Evolutionary conservation across 2,797 vertebrate genomes (phyloP).

Genomic region (Anabas testudineus): DNA sequence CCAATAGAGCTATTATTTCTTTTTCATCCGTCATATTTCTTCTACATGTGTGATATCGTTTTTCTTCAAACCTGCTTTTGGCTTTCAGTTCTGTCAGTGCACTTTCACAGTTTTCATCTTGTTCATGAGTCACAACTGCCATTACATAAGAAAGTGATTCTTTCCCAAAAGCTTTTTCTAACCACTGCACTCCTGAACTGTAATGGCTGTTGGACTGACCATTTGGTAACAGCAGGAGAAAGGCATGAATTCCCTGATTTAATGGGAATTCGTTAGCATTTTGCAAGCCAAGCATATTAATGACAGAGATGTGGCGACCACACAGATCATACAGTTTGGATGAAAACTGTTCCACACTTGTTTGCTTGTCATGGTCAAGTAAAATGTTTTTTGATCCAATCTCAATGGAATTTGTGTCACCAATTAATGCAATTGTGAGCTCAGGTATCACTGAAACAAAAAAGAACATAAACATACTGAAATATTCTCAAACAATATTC

Average conservation of each 20-base stretch:
- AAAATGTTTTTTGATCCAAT: too few relatives aligned
- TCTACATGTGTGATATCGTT: constrained; percentile 57
- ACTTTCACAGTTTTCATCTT: constrained; percentile 31
- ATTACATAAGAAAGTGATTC: constrained; percentile 32
- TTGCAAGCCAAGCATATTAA: constrained; percentile 48
- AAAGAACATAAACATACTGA: too few relatives aligned
- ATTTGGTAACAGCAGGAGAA: constrained; percentile 76
- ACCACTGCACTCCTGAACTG: constrained; percentile 26
- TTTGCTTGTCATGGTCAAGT: constrained; percentile 13
- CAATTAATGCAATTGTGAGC: constrained; percentile 55
- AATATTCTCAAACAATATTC: too few relatives aligned
- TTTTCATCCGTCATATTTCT: constrained; percentile 39
- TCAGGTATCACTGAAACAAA: constrained; percentile 47
- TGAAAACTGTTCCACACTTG: constrained; percentile 21
- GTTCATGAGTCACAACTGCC: constrained; percentile 46
- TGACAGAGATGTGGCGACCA: constrained; percentile 42
- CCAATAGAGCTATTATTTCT: constrained; percentile 46
- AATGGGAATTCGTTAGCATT: constrained; percentile 6
- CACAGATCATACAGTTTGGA: constrained; percentile 42
- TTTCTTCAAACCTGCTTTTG: constrained; percentile 23
- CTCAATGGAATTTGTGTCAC: constrained; percentile 43
- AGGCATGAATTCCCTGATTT: constrained; percentile 45
- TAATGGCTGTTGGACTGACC: constrained; percentile 53
- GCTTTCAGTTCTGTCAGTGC: constrained; percentile 42
- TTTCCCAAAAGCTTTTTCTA: constrained; percentile 54